Base-by-base conservation (phyloP, 2,888 invertebrate species). In the Stenodema calcarata region DNA sequence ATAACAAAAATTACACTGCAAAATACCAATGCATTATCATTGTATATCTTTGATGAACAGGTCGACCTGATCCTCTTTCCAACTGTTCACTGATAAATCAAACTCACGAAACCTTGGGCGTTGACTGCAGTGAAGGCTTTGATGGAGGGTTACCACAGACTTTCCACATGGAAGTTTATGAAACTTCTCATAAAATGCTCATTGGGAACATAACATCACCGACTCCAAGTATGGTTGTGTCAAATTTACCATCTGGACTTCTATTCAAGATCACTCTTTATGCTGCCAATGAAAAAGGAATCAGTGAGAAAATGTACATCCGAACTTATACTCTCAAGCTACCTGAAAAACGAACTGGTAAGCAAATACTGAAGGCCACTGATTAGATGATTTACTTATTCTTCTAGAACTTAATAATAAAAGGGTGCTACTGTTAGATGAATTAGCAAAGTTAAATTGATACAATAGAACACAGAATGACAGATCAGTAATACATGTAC, bases 81-180 rank as follows among this genome's bases (percentile, higher is more conserved):
- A 95, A 95, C 91, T 96, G 95, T 91, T 94, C 94, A 83, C 93
- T 95, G 89, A 92, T 94, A 88, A 96, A 95, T 92, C 94, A 95
- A 91, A 95, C 95, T 44, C 93, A 94, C 86, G 94, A 94, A 89
- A 94, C 95, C 42, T 91, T 96, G 89, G 93, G 94, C 91, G 94
- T 95, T 89, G 95, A 95, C 91, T 96, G 95, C 91, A 91, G 93
- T 41, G 95, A 95, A 90, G 95, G 95, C 87, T 95, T 95, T 91
- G 94, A 95, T 91, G 95, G 95, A 18, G 95, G 95, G 69, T 92
- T 95, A 87, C 93, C 93, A 88, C 95, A 95, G 91, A 93, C 93
- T 90, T 95, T 95, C 91, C 93, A 94, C 89, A 94, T 95, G 92
- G 95, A 95, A 91, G 94, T 95, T 88, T 93, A 93, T 91, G 92